Base-by-base conservation (phyloP, 2,888 invertebrate species). In the Hetaerina titia region DNA sequence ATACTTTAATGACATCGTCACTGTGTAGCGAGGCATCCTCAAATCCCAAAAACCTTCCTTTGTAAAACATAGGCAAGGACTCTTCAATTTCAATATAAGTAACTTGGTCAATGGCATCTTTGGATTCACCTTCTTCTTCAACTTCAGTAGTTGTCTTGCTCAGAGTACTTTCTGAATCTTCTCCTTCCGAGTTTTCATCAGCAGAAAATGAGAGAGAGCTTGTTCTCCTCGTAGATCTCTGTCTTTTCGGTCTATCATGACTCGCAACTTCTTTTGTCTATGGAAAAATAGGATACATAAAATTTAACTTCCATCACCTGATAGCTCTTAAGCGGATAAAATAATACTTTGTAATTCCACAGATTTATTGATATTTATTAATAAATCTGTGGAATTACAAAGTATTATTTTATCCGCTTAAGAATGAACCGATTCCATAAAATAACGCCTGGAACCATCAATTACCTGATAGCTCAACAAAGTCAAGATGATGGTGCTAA, bases 1-100 rank as follows among this genome's bases (percentile, higher is more conserved):
- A 90, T 63, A 63, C 63, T 90, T 31, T 7, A 31, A 63, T 31
- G 25, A 90, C 63, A 90, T 57, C 81, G 11, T 90, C 90, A 31
- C 45, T 63, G 25, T 25, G 45, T 8, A 6, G 19, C 17, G 8
- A 64, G 9, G 69, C 31, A 13, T 92, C 69, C 13, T 63, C 69
- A 64, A 64, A 92, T 9, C 92, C 92, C 69, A 92, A 69, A 57
- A 92, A 92, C n/a, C 69, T 92, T n/a, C 92, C 92, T 56, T 92
- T 92, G 15, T 56, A 69, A 92, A 92, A 92, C 92, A 74, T 92
- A 7, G 64, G 69, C 6, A 31, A 7, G 9, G 69, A 92, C 45
- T 92, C 92, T 56, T n/a, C 31, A 56, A 56, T 57, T 74, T 92
- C 69, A 69, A 56, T 64, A 13, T 56, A 57, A 15, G 81, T 81